Evolutionary conservation across 2,113 vertebrate genomes (phyloP).

Genomic region (Tyrannus savana): DNA sequence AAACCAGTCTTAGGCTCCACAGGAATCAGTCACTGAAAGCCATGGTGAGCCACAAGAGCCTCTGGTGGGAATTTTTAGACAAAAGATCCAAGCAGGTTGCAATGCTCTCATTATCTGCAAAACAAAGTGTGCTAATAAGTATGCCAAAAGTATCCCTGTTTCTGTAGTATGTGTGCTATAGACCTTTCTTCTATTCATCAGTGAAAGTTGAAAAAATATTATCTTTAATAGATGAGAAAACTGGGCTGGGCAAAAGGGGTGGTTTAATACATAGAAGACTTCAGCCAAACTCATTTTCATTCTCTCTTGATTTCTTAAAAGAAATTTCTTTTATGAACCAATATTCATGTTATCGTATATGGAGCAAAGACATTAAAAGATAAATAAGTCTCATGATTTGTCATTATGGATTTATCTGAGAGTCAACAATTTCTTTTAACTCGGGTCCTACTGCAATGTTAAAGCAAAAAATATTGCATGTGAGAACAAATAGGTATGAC

Average conservation of each 20-base stretch:
- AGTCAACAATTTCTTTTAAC: neutral
- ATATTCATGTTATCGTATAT: neutral
- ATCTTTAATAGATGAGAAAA: neutral
- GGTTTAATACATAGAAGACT: neutral
- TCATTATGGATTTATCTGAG: neutral
- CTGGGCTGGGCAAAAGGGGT: neutral
- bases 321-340: neutral
- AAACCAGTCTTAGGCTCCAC: constrained; percentile 50
- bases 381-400: neutral
- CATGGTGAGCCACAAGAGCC: constrained; percentile 11
- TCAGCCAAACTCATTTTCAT: neutral
- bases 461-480: neutral
- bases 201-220: constrained; percentile 18
- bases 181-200: constrained; percentile 16
- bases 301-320: neutral
- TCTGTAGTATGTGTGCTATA: constrained; percentile 32
- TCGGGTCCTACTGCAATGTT: neutral
- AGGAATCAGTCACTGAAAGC: constrained; percentile 58
- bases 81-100: constrained; percentile 73
- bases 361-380: neutral
- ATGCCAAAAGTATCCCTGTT: constrained; percentile 31
- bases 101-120: constrained; percentile 72
- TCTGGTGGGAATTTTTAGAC: constrained; percentile 64
- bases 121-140: constrained; percentile 70
- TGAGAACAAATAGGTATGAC: neutral